Percentiles rank a stretch among this genome's conserved stretches.
Evolutionary conservation across 1,140 invertebrate species (phyloP).

Genomic region (Calosoma granatense): DNA sequence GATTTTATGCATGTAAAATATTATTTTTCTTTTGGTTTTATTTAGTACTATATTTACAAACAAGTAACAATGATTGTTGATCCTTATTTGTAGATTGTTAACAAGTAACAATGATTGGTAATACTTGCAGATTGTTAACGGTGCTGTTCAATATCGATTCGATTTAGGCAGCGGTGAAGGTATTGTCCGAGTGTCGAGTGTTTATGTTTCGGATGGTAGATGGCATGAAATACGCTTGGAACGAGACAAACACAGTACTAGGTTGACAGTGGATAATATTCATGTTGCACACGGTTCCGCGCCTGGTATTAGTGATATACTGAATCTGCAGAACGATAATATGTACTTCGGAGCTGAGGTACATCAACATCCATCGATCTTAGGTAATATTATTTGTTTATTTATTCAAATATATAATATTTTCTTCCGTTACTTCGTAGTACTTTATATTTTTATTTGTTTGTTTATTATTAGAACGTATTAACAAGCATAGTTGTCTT

Average conservation of each 20-base stretch:
- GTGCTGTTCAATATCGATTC: slow-evolving; percentile 77
- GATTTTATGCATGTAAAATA: too few species aligned
- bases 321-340: slow-evolving; percentile 78
- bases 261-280: slow-evolving; percentile 67
- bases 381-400: slow-evolving; percentile 27
- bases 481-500: too few species aligned
- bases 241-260: slow-evolving; percentile 65
- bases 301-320: slow-evolving; percentile 69
- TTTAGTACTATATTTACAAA: too few species aligned
- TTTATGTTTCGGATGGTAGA: slow-evolving; percentile 71
- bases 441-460: not conserved
- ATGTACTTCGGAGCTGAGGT: slow-evolving; percentile 81
- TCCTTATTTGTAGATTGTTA: too few species aligned
- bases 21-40: not conserved
- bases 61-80: too few species aligned
- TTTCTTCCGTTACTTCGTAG: too few species aligned
- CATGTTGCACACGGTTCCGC: slow-evolving; percentile 68
- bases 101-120: too few species aligned
- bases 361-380: slow-evolving; percentile 53
- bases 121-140: slow-evolving; percentile 61
- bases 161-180: slow-evolving; percentile 88
- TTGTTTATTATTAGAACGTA: too few species aligned
- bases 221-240: slow-evolving; percentile 85
- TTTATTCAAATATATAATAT: too few species aligned
- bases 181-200: slow-evolving; percentile 61